phyloP scores from a whole-genome alignment of 2,888 invertebrate genomes.

The Pharmacophagus antenor region DNA sequence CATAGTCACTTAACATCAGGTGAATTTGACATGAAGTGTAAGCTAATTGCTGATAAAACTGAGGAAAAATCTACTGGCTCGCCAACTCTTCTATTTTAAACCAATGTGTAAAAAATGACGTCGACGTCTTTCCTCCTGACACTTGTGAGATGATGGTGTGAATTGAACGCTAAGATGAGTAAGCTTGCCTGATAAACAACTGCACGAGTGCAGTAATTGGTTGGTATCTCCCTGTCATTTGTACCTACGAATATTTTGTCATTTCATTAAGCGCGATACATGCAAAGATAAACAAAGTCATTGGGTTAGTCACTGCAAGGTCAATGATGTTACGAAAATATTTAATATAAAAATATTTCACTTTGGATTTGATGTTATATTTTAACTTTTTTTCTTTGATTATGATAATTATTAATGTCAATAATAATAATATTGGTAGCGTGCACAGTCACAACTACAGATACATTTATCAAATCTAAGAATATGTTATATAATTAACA shows the following conservation, averaged over 20 bases:
- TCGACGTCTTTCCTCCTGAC: constrained; percentile 55
- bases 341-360: neutral
- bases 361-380: too few species aligned
- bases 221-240: constrained; percentile 59
- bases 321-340: neutral
- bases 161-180: constrained; percentile 77
- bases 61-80: neutral
- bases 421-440: too few species aligned
- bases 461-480: too few species aligned
- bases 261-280: constrained; percentile 40
- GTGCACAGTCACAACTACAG: too few species aligned
- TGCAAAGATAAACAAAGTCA: constrained; percentile 4
- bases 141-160: constrained; percentile 79
- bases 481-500: too few species aligned
- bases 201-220: constrained; percentile 69
- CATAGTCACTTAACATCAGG: too few species aligned
- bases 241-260: constrained; percentile 48
- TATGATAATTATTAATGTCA: too few species aligned
- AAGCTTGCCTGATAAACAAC: constrained; percentile 74
- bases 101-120: constrained; percentile 59
- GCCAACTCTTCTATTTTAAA: constrained; percentile 40
- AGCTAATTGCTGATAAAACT: too few species aligned
- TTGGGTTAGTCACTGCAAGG: constrained; percentile 10
- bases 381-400: too few species aligned
- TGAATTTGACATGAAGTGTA: too few species aligned